phyloP scores from a whole-genome alignment of 1,140 invertebrate genomes.

The Drosophila bocki region DNA sequence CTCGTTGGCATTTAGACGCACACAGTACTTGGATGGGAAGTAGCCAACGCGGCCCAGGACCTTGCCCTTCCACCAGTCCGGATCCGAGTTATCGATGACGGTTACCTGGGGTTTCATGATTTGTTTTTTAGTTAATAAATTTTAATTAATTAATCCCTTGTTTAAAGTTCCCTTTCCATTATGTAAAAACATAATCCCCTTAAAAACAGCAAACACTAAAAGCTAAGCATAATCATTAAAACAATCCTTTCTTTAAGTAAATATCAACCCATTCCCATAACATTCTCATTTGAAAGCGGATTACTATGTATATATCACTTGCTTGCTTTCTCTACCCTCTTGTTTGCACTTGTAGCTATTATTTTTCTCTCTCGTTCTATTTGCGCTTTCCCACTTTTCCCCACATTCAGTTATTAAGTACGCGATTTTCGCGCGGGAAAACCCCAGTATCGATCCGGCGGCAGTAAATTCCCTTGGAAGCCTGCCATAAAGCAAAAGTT shows the following conservation, averaged over 20 bases:
- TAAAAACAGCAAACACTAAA: not conserved
- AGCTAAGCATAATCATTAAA: not conserved
- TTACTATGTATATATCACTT: slow-evolving; percentile 3
- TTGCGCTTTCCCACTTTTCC: not conserved
- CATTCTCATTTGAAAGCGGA: slow-evolving; percentile 7
- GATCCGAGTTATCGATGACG: slow-evolving; percentile 96
- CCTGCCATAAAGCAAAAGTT: slow-evolving; percentile 38
- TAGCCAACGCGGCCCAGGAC: slow-evolving; percentile 96
- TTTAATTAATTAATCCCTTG: not conserved
- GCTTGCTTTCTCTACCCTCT: not conserved
- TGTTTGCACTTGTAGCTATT: slow-evolving; percentile 11
- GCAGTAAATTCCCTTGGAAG: slow-evolving; percentile 11
- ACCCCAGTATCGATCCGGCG: slow-evolving; percentile 26
- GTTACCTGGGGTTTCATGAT: slow-evolving; percentile 87
- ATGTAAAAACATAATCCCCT: not conserved
- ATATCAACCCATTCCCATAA: not conserved
- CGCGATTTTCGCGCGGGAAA: slow-evolving; percentile 1
- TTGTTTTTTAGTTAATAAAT: not conserved
- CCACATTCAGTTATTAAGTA: slow-evolving; percentile 19
- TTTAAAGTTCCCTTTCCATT: no score
- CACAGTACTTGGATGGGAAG: slow-evolving; percentile 97
- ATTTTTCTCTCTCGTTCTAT: not conserved
- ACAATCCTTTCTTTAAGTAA: not conserved
- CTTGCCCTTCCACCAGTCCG: slow-evolving; percentile 99
- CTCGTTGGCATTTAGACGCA: slow-evolving; percentile 94